A percentile compares a stretch with the other conserved stretches of the same genome.
Conservation (phyloP, 2,797 vertebrate genomes). For the Sardinella longiceps region DNA sequence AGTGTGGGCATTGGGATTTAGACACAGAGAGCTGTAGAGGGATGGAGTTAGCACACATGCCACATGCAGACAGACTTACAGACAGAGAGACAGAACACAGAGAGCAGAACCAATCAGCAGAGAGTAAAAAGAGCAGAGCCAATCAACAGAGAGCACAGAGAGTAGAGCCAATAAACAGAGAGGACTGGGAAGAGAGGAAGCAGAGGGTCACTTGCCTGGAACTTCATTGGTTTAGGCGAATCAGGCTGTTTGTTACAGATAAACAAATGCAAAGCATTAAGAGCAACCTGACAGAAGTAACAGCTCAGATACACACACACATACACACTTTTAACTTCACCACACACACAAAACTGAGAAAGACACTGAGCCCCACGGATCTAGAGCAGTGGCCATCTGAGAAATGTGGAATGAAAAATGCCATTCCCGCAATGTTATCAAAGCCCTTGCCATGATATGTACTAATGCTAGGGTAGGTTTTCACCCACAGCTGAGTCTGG, state of each 20-base stretch:
- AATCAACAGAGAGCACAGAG: conserved; percentile 1
- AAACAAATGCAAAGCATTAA: conserved; percentile 88
- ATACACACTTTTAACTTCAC: conserved; percentile 40
- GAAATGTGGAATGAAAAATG: not conserved
- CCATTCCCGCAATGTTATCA: not conserved
- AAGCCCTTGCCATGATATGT: conserved; percentile 7
- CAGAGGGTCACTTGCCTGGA: conserved; percentile 87
- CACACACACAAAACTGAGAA: conserved; percentile 46
- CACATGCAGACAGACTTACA: not conserved
- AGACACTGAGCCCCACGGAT: conserved; percentile 37
- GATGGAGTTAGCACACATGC: not conserved
- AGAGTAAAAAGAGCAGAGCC: conserved; percentile 22
- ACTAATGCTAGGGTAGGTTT: not conserved
- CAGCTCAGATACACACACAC: conserved; percentile 60
- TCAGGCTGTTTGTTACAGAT: conserved; percentile 91
- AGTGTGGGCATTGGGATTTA: no score
- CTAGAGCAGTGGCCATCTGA: conserved; percentile 36
- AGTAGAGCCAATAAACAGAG: conserved; percentile 30
- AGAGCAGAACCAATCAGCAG: conserved; percentile 29
- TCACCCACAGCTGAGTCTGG: not conserved
- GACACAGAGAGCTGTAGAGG: no score
- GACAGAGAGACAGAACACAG: not conserved
- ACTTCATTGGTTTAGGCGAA: conserved; percentile 90
- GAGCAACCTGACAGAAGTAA: conserved; percentile 57
- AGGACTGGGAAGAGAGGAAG: conserved; percentile 51